Percentiles rank a stretch among this genome's conserved stretches.
phyloP scores from a whole-genome alignment of 1,140 invertebrate genomes.

The Zeugodacus cucurbitae region DNA sequence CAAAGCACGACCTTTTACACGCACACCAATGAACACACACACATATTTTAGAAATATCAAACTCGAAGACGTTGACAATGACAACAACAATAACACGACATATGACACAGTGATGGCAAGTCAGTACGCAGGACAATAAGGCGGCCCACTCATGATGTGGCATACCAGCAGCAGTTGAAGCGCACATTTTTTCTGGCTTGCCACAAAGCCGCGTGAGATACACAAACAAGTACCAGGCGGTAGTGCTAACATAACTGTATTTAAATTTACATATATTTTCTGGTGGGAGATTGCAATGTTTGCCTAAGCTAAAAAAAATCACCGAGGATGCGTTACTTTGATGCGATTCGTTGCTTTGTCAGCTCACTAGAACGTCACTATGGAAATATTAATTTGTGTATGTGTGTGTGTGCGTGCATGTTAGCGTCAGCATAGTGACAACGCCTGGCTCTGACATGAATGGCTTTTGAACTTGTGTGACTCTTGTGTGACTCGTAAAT shows the following conservation, averaged over 20 bases:
- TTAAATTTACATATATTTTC: not conserved
- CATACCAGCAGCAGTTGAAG: not conserved
- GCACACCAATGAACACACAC: not conserved
- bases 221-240: not conserved
- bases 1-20: not conserved
- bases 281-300: not conserved
- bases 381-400: not conserved
- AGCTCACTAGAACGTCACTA: not conserved
- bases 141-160: not conserved
- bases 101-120: not conserved
- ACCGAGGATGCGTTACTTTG: not conserved
- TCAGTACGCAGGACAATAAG: not conserved
- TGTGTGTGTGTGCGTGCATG: not conserved
- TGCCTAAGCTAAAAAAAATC: not conserved
- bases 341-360: not conserved
- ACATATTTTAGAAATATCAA: not conserved
- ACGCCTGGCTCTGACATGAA: not conserved
- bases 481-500: not conserved
- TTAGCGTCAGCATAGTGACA: not conserved
- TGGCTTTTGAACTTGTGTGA: slow-evolving; percentile 14
- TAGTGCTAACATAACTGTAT: not conserved
- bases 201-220: not conserved
- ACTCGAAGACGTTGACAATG: not conserved
- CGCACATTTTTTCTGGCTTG: not conserved
- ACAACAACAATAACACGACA: not conserved